phyloP scores from a whole-genome alignment of 2,888 invertebrate genomes.

The Deroplatys truncata region DNA sequence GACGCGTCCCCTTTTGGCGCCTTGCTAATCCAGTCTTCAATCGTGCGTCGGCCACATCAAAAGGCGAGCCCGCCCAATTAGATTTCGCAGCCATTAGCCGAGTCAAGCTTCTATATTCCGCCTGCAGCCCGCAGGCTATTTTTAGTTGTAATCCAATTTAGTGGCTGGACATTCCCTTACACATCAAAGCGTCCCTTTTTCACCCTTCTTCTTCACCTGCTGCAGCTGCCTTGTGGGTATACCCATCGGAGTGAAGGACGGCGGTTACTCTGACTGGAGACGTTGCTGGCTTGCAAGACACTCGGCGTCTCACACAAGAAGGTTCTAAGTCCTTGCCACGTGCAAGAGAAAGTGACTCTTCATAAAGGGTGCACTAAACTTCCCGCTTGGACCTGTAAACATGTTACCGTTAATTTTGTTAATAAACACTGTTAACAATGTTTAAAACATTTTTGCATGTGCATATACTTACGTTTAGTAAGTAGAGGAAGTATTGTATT shows the following conservation, averaged over 20 bases:
- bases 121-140: constrained; percentile 11
- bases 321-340: not conserved
- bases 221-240: not conserved
- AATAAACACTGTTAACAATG: no score
- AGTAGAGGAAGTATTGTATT: no score
- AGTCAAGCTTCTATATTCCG: constrained; percentile 18
- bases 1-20: not conserved
- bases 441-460: no score
- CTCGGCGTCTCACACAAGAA: not conserved
- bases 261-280: not conserved
- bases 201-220: not conserved
- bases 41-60: constrained; percentile 3
- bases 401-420: no score
- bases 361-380: no score
- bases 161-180: not conserved
- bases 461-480: no score
- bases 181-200: not conserved
- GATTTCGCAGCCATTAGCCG: constrained; percentile 20
- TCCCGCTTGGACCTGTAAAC: no score
- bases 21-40: not conserved
- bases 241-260: not conserved
- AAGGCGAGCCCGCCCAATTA: constrained; percentile 10
- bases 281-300: not conserved
- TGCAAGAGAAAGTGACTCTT: no score
- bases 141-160: constrained; percentile 18